Conservation (phyloP, 1,140 invertebrate species). For the Drosophila pallidifrons region DNA sequence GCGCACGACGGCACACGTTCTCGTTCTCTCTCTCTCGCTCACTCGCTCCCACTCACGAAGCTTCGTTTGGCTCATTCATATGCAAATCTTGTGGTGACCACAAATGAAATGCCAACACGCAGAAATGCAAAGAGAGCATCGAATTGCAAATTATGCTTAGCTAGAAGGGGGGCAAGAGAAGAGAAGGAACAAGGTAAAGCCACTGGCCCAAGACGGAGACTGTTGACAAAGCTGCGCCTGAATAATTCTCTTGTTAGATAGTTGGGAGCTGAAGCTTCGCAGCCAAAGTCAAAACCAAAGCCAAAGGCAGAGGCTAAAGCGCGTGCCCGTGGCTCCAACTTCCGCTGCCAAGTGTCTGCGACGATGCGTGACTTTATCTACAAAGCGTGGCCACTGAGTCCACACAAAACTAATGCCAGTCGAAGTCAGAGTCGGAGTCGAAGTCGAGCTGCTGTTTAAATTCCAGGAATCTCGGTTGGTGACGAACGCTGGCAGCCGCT, state of each 20-base stretch:
- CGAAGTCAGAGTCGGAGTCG: no score
- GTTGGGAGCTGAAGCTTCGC: slow-evolving; percentile 1
- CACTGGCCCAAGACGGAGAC: slow-evolving; percentile 5
- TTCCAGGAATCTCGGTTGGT: slow-evolving; percentile 75
- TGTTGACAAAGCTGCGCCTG: slow-evolving; percentile 50
- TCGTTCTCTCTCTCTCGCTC: not conserved
- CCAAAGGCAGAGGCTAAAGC: slow-evolving; percentile 42
- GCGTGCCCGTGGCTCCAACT: slow-evolving; percentile 71
- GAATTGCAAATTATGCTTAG: slow-evolving; percentile 75
- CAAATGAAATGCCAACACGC: slow-evolving; percentile 83
- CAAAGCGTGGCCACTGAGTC: slow-evolving; percentile 57
- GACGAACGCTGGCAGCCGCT: slow-evolving; percentile 61
- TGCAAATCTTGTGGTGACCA: slow-evolving; percentile 74
- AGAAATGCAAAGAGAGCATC: slow-evolving; percentile 82
- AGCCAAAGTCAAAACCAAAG: not conserved
- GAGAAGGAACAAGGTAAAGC: not conserved
- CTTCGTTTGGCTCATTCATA: slow-evolving; percentile 64
- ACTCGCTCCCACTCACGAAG: not conserved
- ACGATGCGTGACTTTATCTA: slow-evolving; percentile 70
- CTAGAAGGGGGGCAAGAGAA: not conserved
- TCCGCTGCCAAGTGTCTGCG: slow-evolving; percentile 65
- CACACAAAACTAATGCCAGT: slow-evolving; percentile 57
- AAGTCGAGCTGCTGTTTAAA: no score
- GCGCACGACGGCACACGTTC: not conserved
- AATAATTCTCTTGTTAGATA: slow-evolving; percentile 53